These are phyloP conservation scores for Ancistrus triradiatus DNA, from an alignment of 2,113 vertebrate genomes.

Conservation along the genomic window DNA sequence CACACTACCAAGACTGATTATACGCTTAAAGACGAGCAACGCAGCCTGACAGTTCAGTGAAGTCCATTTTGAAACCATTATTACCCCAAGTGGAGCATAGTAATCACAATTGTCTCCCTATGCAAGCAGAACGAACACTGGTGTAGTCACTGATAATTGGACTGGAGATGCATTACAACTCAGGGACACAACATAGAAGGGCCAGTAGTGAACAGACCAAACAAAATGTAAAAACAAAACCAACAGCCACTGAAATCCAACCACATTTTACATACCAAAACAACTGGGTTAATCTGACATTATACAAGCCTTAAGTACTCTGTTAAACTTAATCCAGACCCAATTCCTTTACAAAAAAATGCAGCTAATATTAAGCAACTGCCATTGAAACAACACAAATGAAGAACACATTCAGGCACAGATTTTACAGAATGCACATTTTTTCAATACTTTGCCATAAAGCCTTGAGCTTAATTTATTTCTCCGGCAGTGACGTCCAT, in stretches of 20 bases:
- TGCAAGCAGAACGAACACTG: not conserved
- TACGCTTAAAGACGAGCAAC: too few relatives aligned
- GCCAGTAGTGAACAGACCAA: not conserved
- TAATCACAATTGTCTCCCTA: too few relatives aligned
- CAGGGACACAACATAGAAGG: slow-evolving; percentile 8
- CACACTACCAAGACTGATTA: too few relatives aligned
- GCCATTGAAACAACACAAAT: slow-evolving; percentile 25
- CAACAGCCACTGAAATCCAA: slow-evolving; percentile 5
- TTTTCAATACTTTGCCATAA: too few relatives aligned
- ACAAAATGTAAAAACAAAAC: slow-evolving; percentile 11
- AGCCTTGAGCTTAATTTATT: too few relatives aligned
- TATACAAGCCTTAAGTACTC: slow-evolving; percentile 14
- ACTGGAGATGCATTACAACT: slow-evolving; percentile 22
- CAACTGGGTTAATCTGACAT: slow-evolving; percentile 30
- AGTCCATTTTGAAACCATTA: not conserved
- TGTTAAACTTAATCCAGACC: slow-evolving; percentile 10
- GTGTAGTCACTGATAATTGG: slow-evolving; percentile 35
- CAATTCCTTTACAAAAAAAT: slow-evolving; percentile 19
- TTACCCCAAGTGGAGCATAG: not conserved
- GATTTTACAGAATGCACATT: too few relatives aligned
- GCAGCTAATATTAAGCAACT: slow-evolving; percentile 16
- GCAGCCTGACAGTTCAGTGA: too few relatives aligned
- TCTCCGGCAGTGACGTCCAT: too few relatives aligned
- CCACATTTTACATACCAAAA: slow-evolving; percentile 7
- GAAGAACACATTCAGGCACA: too few relatives aligned